Percentiles rank a stretch among this genome's conserved stretches.
phyloP scores from a whole-genome alignment of 1,140 invertebrate genomes.

The Zaprionus ghesquierei region DNA sequence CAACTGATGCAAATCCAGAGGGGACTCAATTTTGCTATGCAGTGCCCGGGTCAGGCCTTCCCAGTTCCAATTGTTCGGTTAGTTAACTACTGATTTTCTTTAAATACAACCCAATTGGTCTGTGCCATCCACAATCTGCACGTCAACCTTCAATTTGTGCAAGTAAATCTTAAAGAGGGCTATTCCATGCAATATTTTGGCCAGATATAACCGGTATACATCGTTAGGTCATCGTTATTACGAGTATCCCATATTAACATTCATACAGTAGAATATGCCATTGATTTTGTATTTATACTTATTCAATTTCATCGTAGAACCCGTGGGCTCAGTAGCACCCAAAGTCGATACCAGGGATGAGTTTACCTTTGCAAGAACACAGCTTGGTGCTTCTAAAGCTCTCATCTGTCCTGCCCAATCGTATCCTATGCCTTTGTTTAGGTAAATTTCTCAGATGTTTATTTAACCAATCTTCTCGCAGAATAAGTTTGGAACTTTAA shows the following conservation, averaged over 20 bases:
- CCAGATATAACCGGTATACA: slow-evolving; percentile 87
- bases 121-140: slow-evolving; percentile 86
- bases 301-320: slow-evolving; percentile 84
- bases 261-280: no score
- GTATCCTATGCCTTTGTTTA: slow-evolving; percentile 86
- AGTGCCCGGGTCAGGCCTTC: slow-evolving; percentile 86
- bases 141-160: slow-evolving; percentile 84
- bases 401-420: slow-evolving; percentile 87
- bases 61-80: slow-evolving; percentile 87
- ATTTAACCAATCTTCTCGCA: slow-evolving; percentile 53
- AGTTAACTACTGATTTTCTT: slow-evolving; percentile 36
- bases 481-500: background rate
- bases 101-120: slow-evolving; percentile 87
- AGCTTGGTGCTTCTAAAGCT: slow-evolving; percentile 83
- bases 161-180: slow-evolving; percentile 85
- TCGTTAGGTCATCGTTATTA: slow-evolving; percentile 85
- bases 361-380: slow-evolving; percentile 81
- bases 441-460: slow-evolving; percentile 77
- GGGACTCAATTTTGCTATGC: slow-evolving; percentile 84
- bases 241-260: background rate
- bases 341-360: slow-evolving; percentile 85
- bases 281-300: background rate
- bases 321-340: slow-evolving; percentile 87
- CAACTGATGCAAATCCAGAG: slow-evolving; percentile 84
- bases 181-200: slow-evolving; percentile 87